phyloP scores from a whole-genome alignment of 2,797 vertebrate species.

The Coluber constrictor region DNA sequence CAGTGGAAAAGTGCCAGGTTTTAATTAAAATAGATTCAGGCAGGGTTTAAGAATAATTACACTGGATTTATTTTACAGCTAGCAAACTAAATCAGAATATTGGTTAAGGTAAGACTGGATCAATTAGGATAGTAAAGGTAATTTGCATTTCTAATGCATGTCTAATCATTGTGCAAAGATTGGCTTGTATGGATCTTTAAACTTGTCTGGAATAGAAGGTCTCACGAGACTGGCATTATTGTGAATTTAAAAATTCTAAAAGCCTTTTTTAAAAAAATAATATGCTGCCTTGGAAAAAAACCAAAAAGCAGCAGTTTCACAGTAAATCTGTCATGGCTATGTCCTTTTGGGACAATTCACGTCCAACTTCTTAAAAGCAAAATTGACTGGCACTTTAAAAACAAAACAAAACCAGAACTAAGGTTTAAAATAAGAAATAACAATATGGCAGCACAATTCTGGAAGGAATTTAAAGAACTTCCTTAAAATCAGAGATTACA shows the following conservation, averaged over 20 bases:
- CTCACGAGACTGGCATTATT: background rate
- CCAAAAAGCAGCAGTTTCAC: background rate
- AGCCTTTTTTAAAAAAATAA: background rate
- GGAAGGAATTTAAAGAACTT: background rate
- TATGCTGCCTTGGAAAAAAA: background rate
- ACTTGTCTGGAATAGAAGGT: background rate
- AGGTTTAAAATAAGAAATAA: background rate
- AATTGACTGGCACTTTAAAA: background rate
- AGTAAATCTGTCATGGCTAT: background rate
- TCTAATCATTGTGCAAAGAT: background rate
- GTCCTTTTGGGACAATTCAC: background rate
- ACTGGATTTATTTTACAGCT: slow-evolving; percentile 23
- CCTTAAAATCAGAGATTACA: background rate
- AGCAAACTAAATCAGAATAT: slow-evolving; percentile 20
- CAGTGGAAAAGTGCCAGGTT: background rate
- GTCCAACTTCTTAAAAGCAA: background rate
- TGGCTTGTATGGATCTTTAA: background rate
- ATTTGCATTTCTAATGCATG: slow-evolving; percentile 15
- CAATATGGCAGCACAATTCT: background rate
- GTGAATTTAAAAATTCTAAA: background rate
- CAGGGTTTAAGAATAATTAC: slow-evolving; percentile 27
- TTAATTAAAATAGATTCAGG: slow-evolving; percentile 29
- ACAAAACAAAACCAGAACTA: too few relatives aligned
- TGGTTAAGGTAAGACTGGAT: slow-evolving; percentile 1
- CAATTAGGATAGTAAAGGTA: slow-evolving; percentile 26